Evolutionary conservation across 1,140 invertebrate species (phyloP), one percentile per base, ranked within the genome.

Genomic region (Cataglyphis hispanica): DNA sequence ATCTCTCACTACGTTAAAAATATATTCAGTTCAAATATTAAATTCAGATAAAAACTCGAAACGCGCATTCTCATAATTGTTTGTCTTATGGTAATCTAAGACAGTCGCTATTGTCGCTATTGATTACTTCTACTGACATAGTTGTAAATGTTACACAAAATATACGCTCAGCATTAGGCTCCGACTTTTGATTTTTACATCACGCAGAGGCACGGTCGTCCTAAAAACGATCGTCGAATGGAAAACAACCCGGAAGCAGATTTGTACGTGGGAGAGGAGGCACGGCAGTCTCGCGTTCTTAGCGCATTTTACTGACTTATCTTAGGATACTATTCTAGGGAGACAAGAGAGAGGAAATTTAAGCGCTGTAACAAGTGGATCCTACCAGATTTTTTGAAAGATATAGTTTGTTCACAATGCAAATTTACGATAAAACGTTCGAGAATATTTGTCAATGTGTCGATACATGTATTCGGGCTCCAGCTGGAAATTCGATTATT

Each of bases 241-340:
- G 64, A 89, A 89, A 81, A 76, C 46, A 86, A 86, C 25, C 63
- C 84, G 63, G 64, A 88, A 83, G 70, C 69, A 43, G 70, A 72
- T 86, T 83, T 58, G 63, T 86, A 86, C 77, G 87, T 86, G 88
- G 76, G 78, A 60, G 84, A 89, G 92, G 92, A 92, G 92, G 91
- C 92, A 91, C 89, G 87, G 87, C 88, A 92, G 74, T 89, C 80
- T 87, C 40, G 85, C 64, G 66, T 86, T 84, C 74, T 61, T 84
- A 86, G 40, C 63, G 75, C 84, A 80, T 50, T 86, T 58, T 84
- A 83, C 25, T 85, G 69, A 27, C 88, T 58, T 80, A 74, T 87
- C 63, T 83, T 84, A 91, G 43, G 56, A 13, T 61, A 83, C 75
- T 91, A 91, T 43, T 87, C 84, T 90, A 89, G 58, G 61, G 64